Conservation (phyloP, 2,888 invertebrate species). For the Hylaea fasciaria region DNA sequence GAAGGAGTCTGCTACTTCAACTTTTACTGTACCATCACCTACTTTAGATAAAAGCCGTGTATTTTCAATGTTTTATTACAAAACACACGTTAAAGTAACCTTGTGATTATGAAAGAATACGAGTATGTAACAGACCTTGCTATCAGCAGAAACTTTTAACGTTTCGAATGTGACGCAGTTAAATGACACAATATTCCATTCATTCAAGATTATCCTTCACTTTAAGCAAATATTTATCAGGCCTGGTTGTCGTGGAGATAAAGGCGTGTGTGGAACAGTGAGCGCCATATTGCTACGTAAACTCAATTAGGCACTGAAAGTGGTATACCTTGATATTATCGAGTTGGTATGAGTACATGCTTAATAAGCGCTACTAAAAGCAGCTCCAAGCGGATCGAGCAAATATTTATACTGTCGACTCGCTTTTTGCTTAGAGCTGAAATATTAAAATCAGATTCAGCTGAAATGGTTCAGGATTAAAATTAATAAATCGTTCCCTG, state of each 20-base stretch:
- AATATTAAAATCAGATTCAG: constrained; percentile 35
- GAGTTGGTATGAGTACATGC: constrained; percentile 63
- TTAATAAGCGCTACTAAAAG: constrained; percentile 63
- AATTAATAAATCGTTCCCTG: constrained; percentile 15
- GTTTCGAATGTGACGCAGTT: constrained; percentile 27
- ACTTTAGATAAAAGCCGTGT: constrained; percentile 4
- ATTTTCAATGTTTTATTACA: constrained; percentile 13
- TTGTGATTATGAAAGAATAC: constrained; percentile 30
- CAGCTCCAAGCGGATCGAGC: constrained; percentile 56
- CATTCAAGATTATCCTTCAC: constrained; percentile 31
- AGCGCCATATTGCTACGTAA: constrained; percentile 55
- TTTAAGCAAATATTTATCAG: constrained; percentile 34
- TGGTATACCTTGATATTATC: constrained; percentile 80
- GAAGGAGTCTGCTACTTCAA: no score
- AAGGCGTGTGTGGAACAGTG: constrained; percentile 51
- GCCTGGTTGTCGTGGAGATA: constrained; percentile 46
- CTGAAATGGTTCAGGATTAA: constrained; percentile 18
- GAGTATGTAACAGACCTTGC: constrained; percentile 35
- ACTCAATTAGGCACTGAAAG: constrained; percentile 64
- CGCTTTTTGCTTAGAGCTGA: constrained; percentile 41
- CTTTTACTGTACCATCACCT: background rate
- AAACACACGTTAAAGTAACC: constrained; percentile 11
- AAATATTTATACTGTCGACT: constrained; percentile 60
- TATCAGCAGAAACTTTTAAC: constrained; percentile 20
- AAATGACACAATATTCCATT: constrained; percentile 24